Evolutionary conservation across 1,140 invertebrate species (phyloP).

Genomic region (Drosophila suzukii): DNA sequence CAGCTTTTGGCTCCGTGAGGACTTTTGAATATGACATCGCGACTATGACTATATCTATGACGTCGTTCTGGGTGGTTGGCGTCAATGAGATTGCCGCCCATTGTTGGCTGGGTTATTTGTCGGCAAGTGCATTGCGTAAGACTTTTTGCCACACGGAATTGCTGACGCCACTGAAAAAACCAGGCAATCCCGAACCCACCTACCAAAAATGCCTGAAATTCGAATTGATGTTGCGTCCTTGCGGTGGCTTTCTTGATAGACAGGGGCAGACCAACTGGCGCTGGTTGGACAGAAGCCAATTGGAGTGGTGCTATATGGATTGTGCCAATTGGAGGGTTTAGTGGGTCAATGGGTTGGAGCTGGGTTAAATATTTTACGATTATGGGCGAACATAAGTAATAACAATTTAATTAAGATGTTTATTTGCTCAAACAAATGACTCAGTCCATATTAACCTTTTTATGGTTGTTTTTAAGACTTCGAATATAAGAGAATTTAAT

Average conservation of each 20-base stretch:
- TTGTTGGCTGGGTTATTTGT: constrained; percentile 6
- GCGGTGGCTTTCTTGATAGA: constrained; percentile 3
- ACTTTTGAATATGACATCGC: constrained; percentile 17
- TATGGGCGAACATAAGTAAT: neutral
- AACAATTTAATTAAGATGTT: constrained; percentile 1
- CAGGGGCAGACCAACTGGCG: constrained; percentile 42
- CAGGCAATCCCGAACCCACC: constrained; percentile 24
- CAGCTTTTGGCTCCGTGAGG: constrained; percentile 35
- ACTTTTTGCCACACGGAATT: constrained; percentile 3
- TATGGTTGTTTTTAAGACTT: no score
- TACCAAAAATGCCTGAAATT: constrained; percentile 4
- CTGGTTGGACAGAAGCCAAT: constrained; percentile 15
- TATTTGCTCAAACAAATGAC: neutral
- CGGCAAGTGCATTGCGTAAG: constrained; percentile 52
- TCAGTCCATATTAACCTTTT: neutral
- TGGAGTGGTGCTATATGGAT: constrained; percentile 22
- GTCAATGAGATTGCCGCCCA: constrained; percentile 35
- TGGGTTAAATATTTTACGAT: neutral
- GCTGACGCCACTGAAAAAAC: constrained; percentile 48
- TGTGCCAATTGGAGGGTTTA: constrained; percentile 11
- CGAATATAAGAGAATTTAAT: no score
- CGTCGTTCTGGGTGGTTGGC: constrained; percentile 28
- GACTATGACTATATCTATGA: constrained; percentile 25
- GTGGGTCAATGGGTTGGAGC: constrained; percentile 8
- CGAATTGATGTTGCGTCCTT: constrained; percentile 13